A percentile compares a stretch with the other conserved stretches of the same genome.
Evolutionary conservation across 1,140 invertebrate species (phyloP).

Genomic region (Bombus confusus): DNA sequence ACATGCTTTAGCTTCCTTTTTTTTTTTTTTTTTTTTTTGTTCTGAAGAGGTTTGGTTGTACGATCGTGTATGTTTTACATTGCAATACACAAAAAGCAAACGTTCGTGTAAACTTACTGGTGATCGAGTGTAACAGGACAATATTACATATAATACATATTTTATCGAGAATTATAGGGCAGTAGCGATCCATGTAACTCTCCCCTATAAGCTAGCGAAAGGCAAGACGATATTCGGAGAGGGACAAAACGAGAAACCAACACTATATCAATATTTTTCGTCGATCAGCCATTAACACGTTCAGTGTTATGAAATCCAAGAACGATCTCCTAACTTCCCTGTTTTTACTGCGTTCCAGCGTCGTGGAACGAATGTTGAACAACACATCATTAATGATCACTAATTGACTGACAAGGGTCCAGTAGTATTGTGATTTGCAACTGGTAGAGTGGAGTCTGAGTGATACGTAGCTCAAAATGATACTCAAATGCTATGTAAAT

Average conservation of each 20-base stretch:
- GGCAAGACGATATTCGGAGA: background rate
- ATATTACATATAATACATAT: constrained; percentile 68
- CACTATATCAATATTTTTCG: constrained; percentile 11
- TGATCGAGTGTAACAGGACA: constrained; percentile 74
- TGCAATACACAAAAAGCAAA: background rate
- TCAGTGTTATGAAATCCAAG: background rate
- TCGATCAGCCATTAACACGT: constrained; percentile 8
- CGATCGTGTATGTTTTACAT: background rate
- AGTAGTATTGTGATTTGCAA: background rate
- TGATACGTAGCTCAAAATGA: background rate
- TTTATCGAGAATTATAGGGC: constrained; percentile 41
- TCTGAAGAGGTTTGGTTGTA: background rate
- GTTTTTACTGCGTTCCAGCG: background rate
- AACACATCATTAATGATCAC: background rate
- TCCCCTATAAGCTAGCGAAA: constrained; percentile 32
- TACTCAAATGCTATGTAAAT: background rate
- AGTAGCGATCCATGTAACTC: constrained; percentile 43
- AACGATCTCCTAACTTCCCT: background rate
- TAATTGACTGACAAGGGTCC: background rate
- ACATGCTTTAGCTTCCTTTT: background rate
- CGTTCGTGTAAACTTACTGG: constrained; percentile 65
- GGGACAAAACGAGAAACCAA: background rate
- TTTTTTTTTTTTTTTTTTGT: background rate
- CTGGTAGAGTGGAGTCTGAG: background rate
- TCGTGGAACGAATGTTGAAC: background rate